Base-by-base conservation (phyloP, 2,113 vertebrate genomes). In the Corapipo altera region DNA sequence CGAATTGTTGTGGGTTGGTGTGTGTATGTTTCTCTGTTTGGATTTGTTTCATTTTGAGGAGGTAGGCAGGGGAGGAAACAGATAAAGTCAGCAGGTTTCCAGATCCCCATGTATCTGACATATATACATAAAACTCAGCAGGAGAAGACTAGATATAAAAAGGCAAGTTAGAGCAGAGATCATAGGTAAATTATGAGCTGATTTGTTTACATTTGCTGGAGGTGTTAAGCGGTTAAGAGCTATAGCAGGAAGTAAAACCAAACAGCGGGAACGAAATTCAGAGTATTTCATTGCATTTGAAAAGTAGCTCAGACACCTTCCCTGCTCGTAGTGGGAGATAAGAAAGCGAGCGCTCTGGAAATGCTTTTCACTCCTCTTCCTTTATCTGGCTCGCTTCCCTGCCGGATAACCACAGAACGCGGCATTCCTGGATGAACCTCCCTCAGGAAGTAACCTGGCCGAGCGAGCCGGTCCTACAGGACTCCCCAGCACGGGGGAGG, bases 151-250 rank as follows among this genome's bases (percentile, higher is more conserved):
- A 43, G 61, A 32, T 85, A 59, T 30, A 77, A 80, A 91, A 91
- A 87, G 92, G 73, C 94, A 97, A 86, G 96, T 96, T 73, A 85
- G 84, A 95, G 94, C 95, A 95, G 86, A 92, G 94, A 91, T 95
- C 91, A 62, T 6, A 94, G 87, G 92, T 95, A 95, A 95, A 93
- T 95, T 77, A 85, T 20, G 85, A 92, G 44, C 92, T 88, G 93
- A 92, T 90, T 94, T 97, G 96, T 96, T 97, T 96, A 93, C 88
- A 95, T 96, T 88, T 72, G 97, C 96, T 96, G 88, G 95, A 96
- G 95, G 96, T 93, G 91, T 85, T 81, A 93, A 74, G 73, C 85
- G 64, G 89, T 57, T 76, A 85, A 92, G 70, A 49, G 81, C 86
- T 94, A 46, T 35, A 94, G 93, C 92, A 95, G 96, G 97, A 97